These are phyloP conservation scores for Morone saxatilis DNA, from an alignment of 2,113 vertebrate genomes.

Conservation along the genomic window DNA sequence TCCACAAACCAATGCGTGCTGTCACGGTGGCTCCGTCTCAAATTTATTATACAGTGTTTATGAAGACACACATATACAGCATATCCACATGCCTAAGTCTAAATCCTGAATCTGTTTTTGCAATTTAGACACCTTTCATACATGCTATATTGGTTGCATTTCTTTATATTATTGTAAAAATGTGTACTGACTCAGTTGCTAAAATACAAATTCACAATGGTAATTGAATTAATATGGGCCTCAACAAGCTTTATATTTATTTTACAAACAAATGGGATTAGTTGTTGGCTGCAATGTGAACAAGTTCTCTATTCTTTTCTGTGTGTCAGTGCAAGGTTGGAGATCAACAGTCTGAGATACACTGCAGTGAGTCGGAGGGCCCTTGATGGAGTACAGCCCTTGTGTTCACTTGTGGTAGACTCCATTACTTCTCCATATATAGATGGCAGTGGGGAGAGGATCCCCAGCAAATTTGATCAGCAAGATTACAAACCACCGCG, in stretches of 20 bases:
- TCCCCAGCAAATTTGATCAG: constrained; percentile 78
- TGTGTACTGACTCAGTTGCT: not conserved
- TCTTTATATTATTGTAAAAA: not conserved
- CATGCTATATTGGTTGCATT: not conserved
- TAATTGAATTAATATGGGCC: not conserved
- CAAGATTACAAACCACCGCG: constrained; percentile 75
- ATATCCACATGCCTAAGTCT: too few species aligned
- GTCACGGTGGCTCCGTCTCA: too few species aligned
- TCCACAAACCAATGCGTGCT: too few species aligned
- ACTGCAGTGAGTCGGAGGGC: constrained; percentile 9
- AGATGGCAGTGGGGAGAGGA: constrained; percentile 63
- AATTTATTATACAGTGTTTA: too few species aligned
- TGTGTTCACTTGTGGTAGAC: constrained; percentile 66
- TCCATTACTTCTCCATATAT: constrained; percentile 76
- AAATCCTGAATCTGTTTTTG: too few species aligned
- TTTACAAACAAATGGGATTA: constrained; percentile 5
- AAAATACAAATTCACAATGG: not conserved
- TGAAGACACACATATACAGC: too few species aligned
- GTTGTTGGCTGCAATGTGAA: not conserved
- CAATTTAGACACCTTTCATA: too few species aligned
- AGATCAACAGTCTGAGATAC: constrained; percentile 55
- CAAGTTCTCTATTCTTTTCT: not conserved
- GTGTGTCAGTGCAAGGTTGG: constrained; percentile 15
- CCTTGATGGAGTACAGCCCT: constrained; percentile 71
- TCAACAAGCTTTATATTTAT: not conserved